Base-by-base conservation (phyloP, 2,888 invertebrate genomes). In the Agapetus fuscipes region DNA sequence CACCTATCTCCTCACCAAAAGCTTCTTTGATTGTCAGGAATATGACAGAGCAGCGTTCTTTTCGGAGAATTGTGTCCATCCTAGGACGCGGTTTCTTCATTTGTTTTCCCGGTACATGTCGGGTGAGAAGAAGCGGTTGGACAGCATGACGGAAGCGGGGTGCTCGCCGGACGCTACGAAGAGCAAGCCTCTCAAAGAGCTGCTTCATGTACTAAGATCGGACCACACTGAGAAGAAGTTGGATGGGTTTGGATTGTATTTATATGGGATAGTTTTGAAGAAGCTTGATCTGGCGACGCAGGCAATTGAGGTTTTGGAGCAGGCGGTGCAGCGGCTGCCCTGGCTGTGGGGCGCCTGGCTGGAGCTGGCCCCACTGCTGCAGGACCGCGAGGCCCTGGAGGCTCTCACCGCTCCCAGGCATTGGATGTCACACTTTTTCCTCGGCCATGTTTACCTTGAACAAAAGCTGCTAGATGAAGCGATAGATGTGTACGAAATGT, bases 261-360 rank as follows among this genome's bases (percentile, higher is more conserved):
- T 96, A 43, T 90, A 93, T 63, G 97, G 95, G 10, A 79, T 95
- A 3, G 83, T 96, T 2, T 64, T 95, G 32, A 87, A 89, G 54
- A 88, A 90, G 55, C 61, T 95, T 37, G 88, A 93, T 54, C 67
- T 95, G 10, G 68, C 78, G 33, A 75, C 74, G 45, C 78, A 84
- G 52, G 93, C 96, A 0, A 76, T 81, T 15, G 79, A 83, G 49
- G 75, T 85, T 32, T 71, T 97, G 28, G 73, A 85, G 13, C 80
- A 87, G 53, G 77, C 94, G 1, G 76, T 91, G 9, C 76, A 80
- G 41, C 70, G 76, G 28, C 78, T 83, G 37, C 94, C 94, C 1
- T 78, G 88, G 54, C 76, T 94, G 43, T 98, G 97, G 97, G 83
- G 90, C 28, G 86, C 95, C 0, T 98, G 97, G 90, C 71, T 89